Evolutionary conservation across 1,140 invertebrate genomes (phyloP).

Genomic region (Mercenaria mercenaria): DNA sequence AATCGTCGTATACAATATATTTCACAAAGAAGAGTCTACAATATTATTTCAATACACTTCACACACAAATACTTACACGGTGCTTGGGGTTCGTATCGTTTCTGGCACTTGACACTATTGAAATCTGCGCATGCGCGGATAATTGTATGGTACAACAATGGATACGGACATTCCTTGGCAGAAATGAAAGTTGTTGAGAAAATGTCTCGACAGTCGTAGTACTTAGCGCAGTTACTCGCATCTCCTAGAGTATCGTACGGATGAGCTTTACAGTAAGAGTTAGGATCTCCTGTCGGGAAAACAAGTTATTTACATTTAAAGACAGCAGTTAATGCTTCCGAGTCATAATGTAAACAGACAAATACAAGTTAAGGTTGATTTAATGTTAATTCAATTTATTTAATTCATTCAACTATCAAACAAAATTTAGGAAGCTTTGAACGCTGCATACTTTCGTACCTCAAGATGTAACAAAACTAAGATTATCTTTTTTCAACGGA

Average conservation of each 20-base stretch:
- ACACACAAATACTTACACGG: slow-evolving; percentile 75
- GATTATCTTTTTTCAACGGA: no score
- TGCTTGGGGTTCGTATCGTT: slow-evolving; percentile 75
- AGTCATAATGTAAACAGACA: no score
- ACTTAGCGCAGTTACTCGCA: slow-evolving; percentile 39
- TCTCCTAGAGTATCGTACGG: slow-evolving; percentile 17
- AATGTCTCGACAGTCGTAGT: slow-evolving; percentile 52
- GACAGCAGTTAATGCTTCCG: no score
- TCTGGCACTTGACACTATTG: slow-evolving; percentile 74
- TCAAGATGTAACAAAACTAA: no score
- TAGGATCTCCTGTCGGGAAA: background rate
- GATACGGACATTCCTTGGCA: slow-evolving; percentile 78
- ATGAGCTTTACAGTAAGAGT: slow-evolving; percentile 10
- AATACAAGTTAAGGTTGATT: no score
- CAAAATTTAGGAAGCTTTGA: no score
- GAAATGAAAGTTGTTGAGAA: slow-evolving; percentile 32
- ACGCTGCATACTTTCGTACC: no score
- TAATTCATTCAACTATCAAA: no score
- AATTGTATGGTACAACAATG: slow-evolving; percentile 74
- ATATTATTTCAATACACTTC: no score
- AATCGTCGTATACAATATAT: no score
- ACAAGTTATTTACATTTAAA: no score
- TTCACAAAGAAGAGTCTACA: no score
- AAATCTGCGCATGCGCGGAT: slow-evolving; percentile 74
- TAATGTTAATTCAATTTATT: background rate